A percentile compares a stretch with the other conserved stretches of the same genome.
Conservation (phyloP, 1,140 invertebrate genomes). For the Heliothis virescens region DNA sequence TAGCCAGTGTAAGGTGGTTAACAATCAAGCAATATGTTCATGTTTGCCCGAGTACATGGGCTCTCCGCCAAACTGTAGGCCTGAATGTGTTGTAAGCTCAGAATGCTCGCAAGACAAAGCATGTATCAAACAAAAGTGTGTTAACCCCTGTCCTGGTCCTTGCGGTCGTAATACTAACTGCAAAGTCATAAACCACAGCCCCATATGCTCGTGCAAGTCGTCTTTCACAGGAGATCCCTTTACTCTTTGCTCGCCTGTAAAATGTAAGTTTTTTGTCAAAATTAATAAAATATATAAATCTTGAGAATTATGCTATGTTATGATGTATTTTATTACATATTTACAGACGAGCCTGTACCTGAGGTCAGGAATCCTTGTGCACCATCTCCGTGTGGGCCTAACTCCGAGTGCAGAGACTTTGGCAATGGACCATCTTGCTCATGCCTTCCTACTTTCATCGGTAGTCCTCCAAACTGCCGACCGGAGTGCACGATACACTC, state of each 20-base stretch:
- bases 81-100: constrained; percentile 88
- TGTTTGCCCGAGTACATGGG: constrained; percentile 88
- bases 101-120: constrained; percentile 88
- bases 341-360: constrained; percentile 76
- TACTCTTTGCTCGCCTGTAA: constrained; percentile 86
- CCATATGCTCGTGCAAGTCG: constrained; percentile 88
- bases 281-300: neutral
- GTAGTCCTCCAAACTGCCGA: constrained; percentile 90
- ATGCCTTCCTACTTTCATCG: constrained; percentile 88
- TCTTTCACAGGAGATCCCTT: constrained; percentile 90
- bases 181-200: constrained; percentile 89
- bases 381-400: constrained; percentile 90
- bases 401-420: constrained; percentile 89
- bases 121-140: constrained; percentile 88
- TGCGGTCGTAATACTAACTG: constrained; percentile 89
- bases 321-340: constrained; percentile 42
- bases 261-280: constrained; percentile 82
- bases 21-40: constrained; percentile 88
- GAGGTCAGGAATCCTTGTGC: constrained; percentile 87
- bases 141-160: constrained; percentile 88
- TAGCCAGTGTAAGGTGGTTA: constrained; percentile 87
- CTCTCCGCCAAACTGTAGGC: constrained; percentile 87
- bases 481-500: constrained; percentile 90
- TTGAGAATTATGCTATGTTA: neutral
- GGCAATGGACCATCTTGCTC: constrained; percentile 88